phyloP scores from a whole-genome alignment of 1,140 invertebrate species.

The Triops cancriformis region DNA sequence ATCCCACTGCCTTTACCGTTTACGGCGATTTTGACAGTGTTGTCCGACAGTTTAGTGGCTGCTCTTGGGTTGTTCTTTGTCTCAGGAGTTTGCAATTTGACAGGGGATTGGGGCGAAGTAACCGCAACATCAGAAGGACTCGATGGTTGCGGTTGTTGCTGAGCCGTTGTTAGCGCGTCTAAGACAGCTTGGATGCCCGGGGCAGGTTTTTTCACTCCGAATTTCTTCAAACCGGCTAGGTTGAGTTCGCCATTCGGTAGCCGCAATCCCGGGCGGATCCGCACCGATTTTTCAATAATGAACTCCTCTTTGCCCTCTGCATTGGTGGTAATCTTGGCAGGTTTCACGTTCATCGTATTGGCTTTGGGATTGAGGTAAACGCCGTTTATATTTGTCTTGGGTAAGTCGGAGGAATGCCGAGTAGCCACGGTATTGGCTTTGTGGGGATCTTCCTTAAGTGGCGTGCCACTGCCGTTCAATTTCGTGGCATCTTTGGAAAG shows the following conservation, averaged over 20 bases:
- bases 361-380: not conserved
- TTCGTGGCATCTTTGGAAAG: constrained; percentile 1
- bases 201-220: constrained; percentile 14
- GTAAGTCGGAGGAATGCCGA: not conserved
- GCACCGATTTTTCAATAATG: not conserved
- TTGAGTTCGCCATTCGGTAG: not conserved
- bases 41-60: not conserved
- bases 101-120: not conserved
- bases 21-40: not conserved
- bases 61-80: not conserved
- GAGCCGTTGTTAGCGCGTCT: not conserved
- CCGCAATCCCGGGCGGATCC: not conserved
- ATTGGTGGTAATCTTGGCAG: not conserved
- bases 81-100: not conserved
- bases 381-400: not conserved
- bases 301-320: constrained; percentile 15
- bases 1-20: not conserved
- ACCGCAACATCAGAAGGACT: not conserved
- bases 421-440: not conserved
- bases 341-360: not conserved
- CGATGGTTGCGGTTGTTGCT: not conserved
- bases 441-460: not conserved
- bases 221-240: constrained; percentile 2
- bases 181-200: constrained; percentile 15
- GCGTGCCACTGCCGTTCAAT: not conserved